Base-by-base conservation (phyloP, 2,113 vertebrate genomes). In the Pollimyrus isidori region DNA sequence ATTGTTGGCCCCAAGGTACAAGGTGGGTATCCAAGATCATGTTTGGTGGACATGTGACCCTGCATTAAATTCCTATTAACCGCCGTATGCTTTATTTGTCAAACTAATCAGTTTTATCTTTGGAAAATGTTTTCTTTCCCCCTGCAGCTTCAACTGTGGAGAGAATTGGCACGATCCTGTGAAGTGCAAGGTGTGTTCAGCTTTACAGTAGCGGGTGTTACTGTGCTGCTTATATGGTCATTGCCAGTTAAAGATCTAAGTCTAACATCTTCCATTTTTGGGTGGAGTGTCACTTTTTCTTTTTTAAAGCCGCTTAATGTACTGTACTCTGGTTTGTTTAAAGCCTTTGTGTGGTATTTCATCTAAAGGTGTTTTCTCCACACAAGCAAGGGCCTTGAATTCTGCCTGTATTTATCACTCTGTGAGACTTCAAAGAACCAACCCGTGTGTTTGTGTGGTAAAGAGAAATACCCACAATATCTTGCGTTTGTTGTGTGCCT, bases 141-240 rank as follows among this genome's bases (percentile, higher is more conserved):
- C 90, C 42, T 96, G 84, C 93, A 99, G 98, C 95, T 99, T 99
- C 95, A 99, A 99, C 94, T 99, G 98, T 89, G 98, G 98, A 91
- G 98, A 99, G 95, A 99, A 99, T 93, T 99, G 98, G 98, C 98
- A 99, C 2, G 98, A 99, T 95, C 98, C 98, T 93, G 98, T 99
- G 92, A 99, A 99, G 94, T 99, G 98, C 94, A 99, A 99, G 97
- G 98, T 99, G 94, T 82, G 94, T 19, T 76, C 9, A 21, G 46
- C n/a, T 21, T 89, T 80, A 26, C 35, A 80, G 35, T 42, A 30
- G 62, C 10, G n/a, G n/a, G n/a, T 30, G 62, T 69, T 69, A 30
- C 13, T 30, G 1, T 69, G 62, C 62, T 69, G n/a, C 62, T 69
- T 69, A 11, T 69, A n/a, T 65, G n/a, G 9, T 65, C 23, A 35